Evolutionary conservation across 2,797 vertebrate species (phyloP), one percentile per base, ranked within the genome.

Genomic region (Sebastes oblongus): DNA sequence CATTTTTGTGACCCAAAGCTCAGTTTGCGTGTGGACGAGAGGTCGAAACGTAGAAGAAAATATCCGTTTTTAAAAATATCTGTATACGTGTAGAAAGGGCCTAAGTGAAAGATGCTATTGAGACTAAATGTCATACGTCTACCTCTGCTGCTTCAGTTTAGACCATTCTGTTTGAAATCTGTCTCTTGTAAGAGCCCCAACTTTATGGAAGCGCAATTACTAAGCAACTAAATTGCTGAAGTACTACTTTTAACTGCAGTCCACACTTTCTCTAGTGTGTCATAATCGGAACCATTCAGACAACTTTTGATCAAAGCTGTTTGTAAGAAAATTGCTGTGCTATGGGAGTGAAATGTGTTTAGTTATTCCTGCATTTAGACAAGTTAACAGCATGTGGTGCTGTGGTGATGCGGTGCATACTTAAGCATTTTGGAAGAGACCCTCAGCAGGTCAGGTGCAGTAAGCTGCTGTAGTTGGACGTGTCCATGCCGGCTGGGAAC

Each of bases 321-420:
- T 52, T 52, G 18, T 62, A 50, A 36, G 46, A 71, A 27, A 27
- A 24, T 39, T 64, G 59, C 61, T 52, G 66, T 72, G 39, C 39
- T 34, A n/a, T 55, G 39, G 27, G 20, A 55, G 39, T 39, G 14
- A 81, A 75, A 76, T 32, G 20, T 72, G 58, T 67, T 82, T 24
- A 61, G 46, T 78, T 72, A 39, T 67, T 75, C 46, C 79, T 67
- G 61, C 61, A 61, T 68, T 81, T 46, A 62, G 71, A 61, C 2
- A 2, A 68, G 70, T 62, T 64, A 76, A 82, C 75, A 84, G 66
- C 58, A 67, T 79, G 69, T 58, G 71, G 60, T 58, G 84, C 69
- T 76, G 72, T 25, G 50, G 60, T 78, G 52, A 67, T 82, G 24
- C 39, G 20, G 30, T 66, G 5, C 60, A 42, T 67, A 66, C 76